Evolutionary conservation across 1,140 invertebrate genomes (phyloP).

Genomic region (Plutomurus gul): DNA sequence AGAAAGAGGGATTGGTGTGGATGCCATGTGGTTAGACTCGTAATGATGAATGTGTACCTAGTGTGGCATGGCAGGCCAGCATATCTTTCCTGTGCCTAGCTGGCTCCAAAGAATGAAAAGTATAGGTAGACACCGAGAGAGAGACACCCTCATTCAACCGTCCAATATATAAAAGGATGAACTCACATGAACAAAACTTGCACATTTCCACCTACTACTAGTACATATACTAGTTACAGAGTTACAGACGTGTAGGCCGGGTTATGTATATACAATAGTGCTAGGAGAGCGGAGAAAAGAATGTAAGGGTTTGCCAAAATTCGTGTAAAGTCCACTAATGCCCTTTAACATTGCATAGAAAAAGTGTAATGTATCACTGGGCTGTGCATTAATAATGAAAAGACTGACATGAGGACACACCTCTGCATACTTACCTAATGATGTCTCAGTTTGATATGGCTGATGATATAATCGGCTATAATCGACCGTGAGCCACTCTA

Average conservation of each 20-base stretch:
- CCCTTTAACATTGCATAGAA: constrained; percentile 21
- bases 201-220: too few relatives aligned
- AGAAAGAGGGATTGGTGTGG: constrained; percentile 31
- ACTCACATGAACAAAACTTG: too few relatives aligned
- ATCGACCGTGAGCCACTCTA: too few relatives aligned
- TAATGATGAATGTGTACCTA: constrained; percentile 34
- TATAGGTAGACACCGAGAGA: not conserved
- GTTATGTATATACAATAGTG: too few relatives aligned
- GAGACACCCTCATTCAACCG: too few relatives aligned
- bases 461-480: not conserved
- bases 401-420: constrained; percentile 27
- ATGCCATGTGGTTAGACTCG: constrained; percentile 37
- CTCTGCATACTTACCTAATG: constrained; percentile 32
- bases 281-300: not conserved
- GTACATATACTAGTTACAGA: too few relatives aligned
- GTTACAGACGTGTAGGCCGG: too few relatives aligned
- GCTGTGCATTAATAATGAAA: constrained; percentile 30
- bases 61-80: not conserved
- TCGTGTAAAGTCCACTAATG: constrained; percentile 12
- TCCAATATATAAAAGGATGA: too few relatives aligned
- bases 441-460: not conserved
- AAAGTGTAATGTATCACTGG: constrained; percentile 16
- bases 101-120: not conserved
- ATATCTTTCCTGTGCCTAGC: not conserved
- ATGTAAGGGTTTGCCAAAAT: constrained; percentile 24